Conservation (phyloP, 2,888 invertebrate species). For the Lasioglossum vierecki region DNA sequence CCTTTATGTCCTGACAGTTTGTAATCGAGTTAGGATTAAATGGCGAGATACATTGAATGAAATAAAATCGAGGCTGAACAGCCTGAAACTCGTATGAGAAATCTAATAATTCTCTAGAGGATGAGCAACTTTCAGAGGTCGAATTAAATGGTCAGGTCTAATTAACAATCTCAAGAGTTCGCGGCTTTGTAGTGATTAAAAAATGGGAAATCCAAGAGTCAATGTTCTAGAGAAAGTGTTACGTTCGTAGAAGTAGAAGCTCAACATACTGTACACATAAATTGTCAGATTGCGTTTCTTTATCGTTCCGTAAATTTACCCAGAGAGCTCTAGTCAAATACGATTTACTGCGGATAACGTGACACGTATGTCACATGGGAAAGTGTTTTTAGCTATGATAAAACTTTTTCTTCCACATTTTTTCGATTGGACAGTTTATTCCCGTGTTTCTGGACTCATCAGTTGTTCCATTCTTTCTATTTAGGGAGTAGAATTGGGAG, state of each 20-base stretch:
- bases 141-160: neutral
- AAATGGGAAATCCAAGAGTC: neutral
- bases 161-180: neutral
- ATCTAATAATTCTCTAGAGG: neutral
- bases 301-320: neutral
- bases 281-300: neutral
- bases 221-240: neutral
- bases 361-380: neutral
- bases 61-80: neutral
- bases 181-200: neutral
- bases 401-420: neutral
- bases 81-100: neutral
- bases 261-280: neutral
- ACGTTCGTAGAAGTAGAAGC: neutral
- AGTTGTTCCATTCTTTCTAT: neutral
- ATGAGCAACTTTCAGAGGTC: neutral
- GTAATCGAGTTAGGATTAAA: neutral
- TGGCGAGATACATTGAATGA: neutral
- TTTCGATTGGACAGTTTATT: neutral
- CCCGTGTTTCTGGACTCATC: neutral
- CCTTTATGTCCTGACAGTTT: neutral
- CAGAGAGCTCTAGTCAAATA: neutral
- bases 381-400: neutral
- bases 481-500: neutral
- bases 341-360: neutral